A percentile compares a stretch with the other conserved stretches of the same genome.
Evolutionary conservation across 2,113 vertebrate genomes (phyloP).

Genomic region (Cyphomyrus plagiostoma): DNA sequence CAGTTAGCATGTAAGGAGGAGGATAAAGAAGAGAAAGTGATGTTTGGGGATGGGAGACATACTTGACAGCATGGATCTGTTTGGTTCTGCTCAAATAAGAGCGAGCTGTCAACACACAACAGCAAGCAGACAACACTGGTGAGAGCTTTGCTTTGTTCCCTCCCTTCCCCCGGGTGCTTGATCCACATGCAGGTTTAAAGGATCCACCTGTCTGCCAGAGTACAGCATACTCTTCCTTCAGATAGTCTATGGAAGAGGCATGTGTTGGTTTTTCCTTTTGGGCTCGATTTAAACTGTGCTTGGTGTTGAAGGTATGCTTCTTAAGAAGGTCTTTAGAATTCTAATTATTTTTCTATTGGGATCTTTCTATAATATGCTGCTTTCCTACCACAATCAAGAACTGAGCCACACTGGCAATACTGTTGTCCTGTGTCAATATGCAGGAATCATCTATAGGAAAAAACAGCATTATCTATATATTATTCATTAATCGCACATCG

Average conservation of each 20-base stretch:
- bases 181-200: neutral
- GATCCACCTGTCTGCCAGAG: neutral
- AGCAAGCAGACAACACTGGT: neutral
- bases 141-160: neutral
- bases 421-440: neutral
- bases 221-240: neutral
- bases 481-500: neutral
- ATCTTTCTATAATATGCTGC: neutral
- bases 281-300: neutral
- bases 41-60: conserved; percentile 24
- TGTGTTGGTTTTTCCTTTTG: neutral
- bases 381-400: neutral
- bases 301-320: neutral
- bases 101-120: conserved; percentile 15
- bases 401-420: neutral
- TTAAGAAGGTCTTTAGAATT: neutral
- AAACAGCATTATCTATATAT: neutral
- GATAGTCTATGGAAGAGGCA: neutral
- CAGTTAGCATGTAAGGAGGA: neutral
- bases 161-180: neutral
- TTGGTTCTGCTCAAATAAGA: conserved; percentile 30
- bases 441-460: neutral
- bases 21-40: conserved; percentile 18
- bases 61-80: conserved; percentile 9
- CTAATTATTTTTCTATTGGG: neutral